Conservation (phyloP, 2,113 vertebrate genomes). For the Eptesicus fuscus region DNA sequence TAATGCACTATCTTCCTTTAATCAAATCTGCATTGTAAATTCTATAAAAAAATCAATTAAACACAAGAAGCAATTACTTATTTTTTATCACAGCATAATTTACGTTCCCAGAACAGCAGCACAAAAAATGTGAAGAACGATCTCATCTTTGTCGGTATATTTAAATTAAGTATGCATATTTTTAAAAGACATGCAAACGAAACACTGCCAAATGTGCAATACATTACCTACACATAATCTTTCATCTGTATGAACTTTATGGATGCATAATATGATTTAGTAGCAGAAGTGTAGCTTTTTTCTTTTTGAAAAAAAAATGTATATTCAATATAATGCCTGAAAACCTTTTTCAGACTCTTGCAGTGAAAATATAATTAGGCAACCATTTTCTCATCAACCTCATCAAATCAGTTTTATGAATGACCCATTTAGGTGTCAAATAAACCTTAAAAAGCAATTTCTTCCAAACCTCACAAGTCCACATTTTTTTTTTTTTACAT, state of each 20-base stretch:
- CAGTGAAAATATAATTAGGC: constrained; percentile 17
- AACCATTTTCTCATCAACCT: constrained; percentile 45
- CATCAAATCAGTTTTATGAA: constrained; percentile 44
- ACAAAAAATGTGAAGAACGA: constrained; percentile 64
- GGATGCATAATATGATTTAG: constrained; percentile 12
- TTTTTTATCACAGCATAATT: constrained; percentile 80
- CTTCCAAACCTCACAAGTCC: background rate
- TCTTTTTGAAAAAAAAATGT: background rate
- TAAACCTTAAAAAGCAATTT: background rate
- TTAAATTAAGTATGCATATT: constrained; percentile 55
- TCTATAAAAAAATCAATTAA: constrained; percentile 80
- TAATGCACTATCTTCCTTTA: constrained; percentile 75
- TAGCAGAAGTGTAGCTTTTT: background rate
- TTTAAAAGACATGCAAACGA: constrained; percentile 51
- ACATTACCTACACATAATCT: constrained; percentile 36
- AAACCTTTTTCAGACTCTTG: constrained; percentile 14
- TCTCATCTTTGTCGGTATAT: constrained; percentile 42
- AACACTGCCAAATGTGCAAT: constrained; percentile 31
- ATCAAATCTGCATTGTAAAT: constrained; percentile 79
- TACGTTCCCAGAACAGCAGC: constrained; percentile 72
- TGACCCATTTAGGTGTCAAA: constrained; percentile 12
- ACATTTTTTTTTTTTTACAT: background rate
- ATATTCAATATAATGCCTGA: background rate
- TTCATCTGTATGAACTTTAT: constrained; percentile 34
- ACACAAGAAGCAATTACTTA: constrained; percentile 79